Base-by-base conservation (phyloP, 2,797 vertebrate genomes). In the Acanthiza pusilla region DNA sequence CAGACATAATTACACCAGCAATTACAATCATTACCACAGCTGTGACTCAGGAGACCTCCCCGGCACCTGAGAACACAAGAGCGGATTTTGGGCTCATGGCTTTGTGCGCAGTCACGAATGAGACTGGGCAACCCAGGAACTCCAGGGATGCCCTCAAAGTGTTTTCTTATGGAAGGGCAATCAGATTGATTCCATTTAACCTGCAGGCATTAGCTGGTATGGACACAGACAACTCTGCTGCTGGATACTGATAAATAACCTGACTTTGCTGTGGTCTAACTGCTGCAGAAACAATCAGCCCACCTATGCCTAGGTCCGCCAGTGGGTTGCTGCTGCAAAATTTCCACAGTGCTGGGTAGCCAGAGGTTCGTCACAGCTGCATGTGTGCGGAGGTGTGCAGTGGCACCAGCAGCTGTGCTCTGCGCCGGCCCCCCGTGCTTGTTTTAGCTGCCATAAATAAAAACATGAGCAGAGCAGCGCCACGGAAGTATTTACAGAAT, bases 401-500 rank as follows among this genome's bases (percentile, higher is more conserved):
- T 4, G 38, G 54, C 65, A 67, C 42, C n/a, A 65, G 53, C 76
- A 65, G 82, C 89, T 60, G 63, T 15, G 53, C n/a, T 48, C 58
- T 9, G 30, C 4, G 47, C 47, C 2, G 1, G 78, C 70, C 51
- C 7, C 29, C 89, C 65, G 40, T 0, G 75, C 95, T 97, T 97
- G 77, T 97, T 97, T 96, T 81, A 79, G n/a, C 51, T 30, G 93
- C 96, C 94, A 96, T 97, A 97, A 97, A 97, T 97, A 97, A 97
- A 97, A 97, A 91, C 95, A 97, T 70, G 96, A 97, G 95, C 72
- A 29, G 70, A 81, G 79, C 67, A 72, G 93, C 3, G 53, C 88
- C 11, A 47, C 3, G 50, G 96, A 97, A 96, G 96, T 97, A 97
- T 96, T 97, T 97, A 95, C 91, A 47, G 96, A 96, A 97, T 97